Base-by-base conservation (phyloP, 2,888 invertebrate genomes). In the Oscheius myriophilus region DNA sequence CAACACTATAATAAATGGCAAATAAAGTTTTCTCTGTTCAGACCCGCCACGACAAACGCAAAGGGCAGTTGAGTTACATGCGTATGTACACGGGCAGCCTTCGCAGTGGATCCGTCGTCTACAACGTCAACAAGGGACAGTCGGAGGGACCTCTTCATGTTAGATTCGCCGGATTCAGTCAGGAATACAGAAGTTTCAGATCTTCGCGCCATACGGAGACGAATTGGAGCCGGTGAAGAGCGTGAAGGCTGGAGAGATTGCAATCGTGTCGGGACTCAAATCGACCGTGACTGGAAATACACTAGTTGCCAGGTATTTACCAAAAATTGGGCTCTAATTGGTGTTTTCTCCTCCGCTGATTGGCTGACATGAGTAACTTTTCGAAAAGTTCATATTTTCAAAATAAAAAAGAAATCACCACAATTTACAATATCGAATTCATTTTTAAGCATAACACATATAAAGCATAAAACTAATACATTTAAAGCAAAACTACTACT, bases 31-130 rank as follows among this genome's bases (percentile, higher is more conserved):
- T 21, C 26, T 39, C n/a, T n/a, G 2, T 97, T 86, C 96, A 98
- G 90, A 92, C 95, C 18, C 91, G 93, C 53, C 94, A 96, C 84
- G 93, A 97, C 84, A 92, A 92, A 82, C 93, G 93, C 86, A 91
- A 91, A 74, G 95, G 96, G 0, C 91, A 93, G 0, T 87, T 97
- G 52, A 93, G 93, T 0, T 94, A 94, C 87, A 88, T 94, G 9
- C 89, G 97, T 73, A 87, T 97, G 41, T 85, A 83, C 70, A 81
- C 75, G 7, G 85, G 85, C n/a, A 57, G 67, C 23, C 59, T 85
- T 23, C 58, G 62, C 33, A 76, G 74, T 43, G 72, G 74, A 39
- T 57, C 76, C 0, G 45, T 59, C 18, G 65, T 82, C 4, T 78
- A 70, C 70, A 82, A 80, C 68, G 61, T 75, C 12, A 76, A 70